Evolutionary conservation across 2,888 invertebrate genomes (phyloP).

Genomic region (Lathronympha strigana): DNA sequence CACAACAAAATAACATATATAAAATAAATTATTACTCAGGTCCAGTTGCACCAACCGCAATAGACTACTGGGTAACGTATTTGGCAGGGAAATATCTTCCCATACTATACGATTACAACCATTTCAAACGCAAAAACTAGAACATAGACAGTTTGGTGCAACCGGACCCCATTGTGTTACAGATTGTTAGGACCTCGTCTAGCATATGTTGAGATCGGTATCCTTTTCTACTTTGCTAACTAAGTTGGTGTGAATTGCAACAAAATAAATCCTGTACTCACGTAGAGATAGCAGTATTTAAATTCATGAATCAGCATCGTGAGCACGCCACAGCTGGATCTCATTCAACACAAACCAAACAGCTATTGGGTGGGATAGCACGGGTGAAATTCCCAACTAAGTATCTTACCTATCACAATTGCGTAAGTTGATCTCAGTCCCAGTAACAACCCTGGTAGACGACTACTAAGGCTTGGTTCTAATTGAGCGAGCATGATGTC

Average conservation of each 20-base stretch:
- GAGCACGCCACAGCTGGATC: neutral
- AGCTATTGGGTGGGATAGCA: neutral
- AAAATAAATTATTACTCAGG: conserved; percentile 62
- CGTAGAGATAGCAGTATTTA: neutral
- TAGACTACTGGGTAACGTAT: neutral
- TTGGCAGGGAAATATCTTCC: neutral
- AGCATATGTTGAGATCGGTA: conserved; percentile 17
- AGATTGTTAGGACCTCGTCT: conserved; percentile 27
- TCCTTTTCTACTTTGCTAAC: conserved; percentile 8
- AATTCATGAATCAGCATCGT: neutral
- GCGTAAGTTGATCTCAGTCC: neutral
- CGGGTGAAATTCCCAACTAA: too few relatives aligned
- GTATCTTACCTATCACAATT: too few relatives aligned
- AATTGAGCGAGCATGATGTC: neutral
- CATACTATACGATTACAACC: too few relatives aligned
- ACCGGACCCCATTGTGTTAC: conserved; percentile 37
- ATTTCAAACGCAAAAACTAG: too few relatives aligned
- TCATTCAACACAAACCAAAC: neutral
- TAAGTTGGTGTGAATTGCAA: neutral
- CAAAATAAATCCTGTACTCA: neutral
- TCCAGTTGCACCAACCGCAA: neutral
- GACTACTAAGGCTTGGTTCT: neutral
- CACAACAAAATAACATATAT: conserved; percentile 76
- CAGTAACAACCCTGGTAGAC: conserved; percentile 7
- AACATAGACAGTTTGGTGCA: neutral